Conservation (phyloP, 1,140 invertebrate genomes). For the Ceratina australensis region DNA sequence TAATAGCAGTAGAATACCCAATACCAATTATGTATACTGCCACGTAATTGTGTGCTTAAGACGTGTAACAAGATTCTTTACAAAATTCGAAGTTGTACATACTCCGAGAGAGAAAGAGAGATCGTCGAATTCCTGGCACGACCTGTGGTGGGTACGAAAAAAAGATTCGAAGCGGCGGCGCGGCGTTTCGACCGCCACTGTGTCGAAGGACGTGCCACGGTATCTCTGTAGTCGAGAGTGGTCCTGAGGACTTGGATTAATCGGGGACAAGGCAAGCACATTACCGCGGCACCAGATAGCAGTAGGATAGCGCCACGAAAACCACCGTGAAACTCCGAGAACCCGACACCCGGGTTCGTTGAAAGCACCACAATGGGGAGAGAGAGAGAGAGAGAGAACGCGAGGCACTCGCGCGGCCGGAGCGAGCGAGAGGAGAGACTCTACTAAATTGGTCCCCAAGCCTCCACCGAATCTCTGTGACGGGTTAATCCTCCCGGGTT, state of each 20-base stretch:
- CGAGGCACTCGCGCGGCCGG: slow-evolving; percentile 19
- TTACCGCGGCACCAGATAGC: slow-evolving; percentile 68
- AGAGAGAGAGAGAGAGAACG: slow-evolving; percentile 37
- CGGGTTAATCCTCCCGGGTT: slow-evolving; percentile 76
- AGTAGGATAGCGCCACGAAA: slow-evolving; percentile 67
- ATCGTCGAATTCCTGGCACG: slow-evolving; percentile 37
- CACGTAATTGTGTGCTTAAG: no score
- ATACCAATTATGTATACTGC: no score
- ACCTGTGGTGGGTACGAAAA: slow-evolving; percentile 22
- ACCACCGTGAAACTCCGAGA: slow-evolving; percentile 72
- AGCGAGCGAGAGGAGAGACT: slow-evolving; percentile 55
- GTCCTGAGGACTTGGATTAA: slow-evolving; percentile 71
- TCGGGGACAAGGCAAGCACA: slow-evolving; percentile 78
- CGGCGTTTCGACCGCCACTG: slow-evolving; percentile 35
- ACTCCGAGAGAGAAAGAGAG: slow-evolving; percentile 22
- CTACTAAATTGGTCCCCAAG: slow-evolving; percentile 66
- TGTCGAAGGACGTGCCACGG: slow-evolving; percentile 52
- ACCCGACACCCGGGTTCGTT: slow-evolving; percentile 62
- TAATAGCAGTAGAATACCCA: no score
- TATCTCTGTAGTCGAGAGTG: slow-evolving; percentile 53
- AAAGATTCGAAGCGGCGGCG: slow-evolving; percentile 19
- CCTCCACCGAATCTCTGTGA: slow-evolving; percentile 71
- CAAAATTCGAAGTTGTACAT: background rate
- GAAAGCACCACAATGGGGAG: slow-evolving; percentile 37
- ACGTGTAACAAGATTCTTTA: background rate